Base-by-base conservation (phyloP, 2,113 vertebrate genomes). In the Bubo scandiacus region DNA sequence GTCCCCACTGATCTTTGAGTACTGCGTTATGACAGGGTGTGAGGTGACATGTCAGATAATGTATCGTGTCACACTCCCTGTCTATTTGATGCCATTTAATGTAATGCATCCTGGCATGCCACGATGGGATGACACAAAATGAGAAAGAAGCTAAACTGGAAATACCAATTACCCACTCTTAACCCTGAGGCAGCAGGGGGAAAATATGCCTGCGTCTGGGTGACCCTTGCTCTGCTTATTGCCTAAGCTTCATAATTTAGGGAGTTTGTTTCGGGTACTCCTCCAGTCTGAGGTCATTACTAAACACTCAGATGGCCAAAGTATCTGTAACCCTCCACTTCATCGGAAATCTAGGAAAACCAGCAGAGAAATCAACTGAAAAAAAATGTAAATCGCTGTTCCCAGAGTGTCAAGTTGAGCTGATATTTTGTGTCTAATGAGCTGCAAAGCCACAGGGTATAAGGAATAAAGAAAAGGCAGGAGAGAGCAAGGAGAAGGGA, bases 151-250 rank as follows among this genome's bases (percentile, higher is more conserved):
- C 38, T 89, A 93, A 92, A 94, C 86, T 95, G 92, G 90, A 95
- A 94, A 94, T 89, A 96, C 91, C 97, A 96, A 96, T 96, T 97
- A 97, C 81, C 91, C 89, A 87, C 84, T 94, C 89, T 94, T 96
- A 97, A 94, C 86, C 96, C 94, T 72, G 92, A 96, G 94, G 95
- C 91, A 94, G n/a, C 2, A 80, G 59, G 63, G 83, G 68, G 30
- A 5, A 96, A 96, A 87, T 70, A 94, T 27, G 73, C 45, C 84
- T 55, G 51, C 1, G 2, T 80, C 86, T 94, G 81, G 38, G 47
- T 96, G 96, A 94, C 96, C 92, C 74, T 85, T 92, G 89, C 78
- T 96, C 91, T 95, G 70, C 62, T 87, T 94, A 58, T 89, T 89
- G 80, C 86, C 74, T 47, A 79, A 85, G 59, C 84, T 88, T 85